Evolutionary conservation across 2,113 vertebrate species (phyloP).

Genomic region (Camelus dromedarius): DNA sequence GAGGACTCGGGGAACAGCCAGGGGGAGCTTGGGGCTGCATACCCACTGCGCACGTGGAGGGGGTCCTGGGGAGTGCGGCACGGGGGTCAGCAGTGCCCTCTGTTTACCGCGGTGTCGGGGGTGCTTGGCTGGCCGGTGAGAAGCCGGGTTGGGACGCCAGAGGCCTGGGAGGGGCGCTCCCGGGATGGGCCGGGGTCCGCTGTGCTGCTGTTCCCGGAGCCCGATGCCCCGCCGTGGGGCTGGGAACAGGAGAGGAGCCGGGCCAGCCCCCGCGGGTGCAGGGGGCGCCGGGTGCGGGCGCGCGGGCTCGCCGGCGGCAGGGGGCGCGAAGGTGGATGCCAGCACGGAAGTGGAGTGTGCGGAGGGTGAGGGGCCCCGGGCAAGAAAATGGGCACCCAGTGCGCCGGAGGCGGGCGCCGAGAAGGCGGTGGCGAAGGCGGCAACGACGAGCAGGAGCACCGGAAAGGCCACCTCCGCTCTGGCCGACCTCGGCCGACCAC

Average conservation of each 20-base stretch:
- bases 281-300: background rate
- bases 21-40: background rate
- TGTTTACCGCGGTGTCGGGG: too few relatives aligned
- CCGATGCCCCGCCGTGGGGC: rapidly evolving
- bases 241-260: background rate
- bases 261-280: background rate
- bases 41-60: too few relatives aligned
- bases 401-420: rapidly evolving
- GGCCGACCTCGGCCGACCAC: rapidly evolving
- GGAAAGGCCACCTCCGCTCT: rapidly evolving
- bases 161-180: background rate
- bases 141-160: background rate
- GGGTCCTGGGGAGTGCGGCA: background rate
- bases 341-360: rapidly evolving
- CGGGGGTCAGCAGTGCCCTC: too few relatives aligned
- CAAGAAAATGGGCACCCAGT: background rate
- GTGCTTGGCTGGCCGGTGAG: too few relatives aligned
- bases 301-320: rapidly evolving
- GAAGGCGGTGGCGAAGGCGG: too few relatives aligned
- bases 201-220: too few relatives aligned
- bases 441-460: rapidly evolving
- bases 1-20: too few relatives aligned
- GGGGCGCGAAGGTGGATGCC: rapidly evolving
- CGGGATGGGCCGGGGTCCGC: background rate
- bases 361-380: too few relatives aligned